These are phyloP conservation scores for Vanessa cardui DNA, from an alignment of 2,888 invertebrate species.

Conservation along the genomic window DNA sequence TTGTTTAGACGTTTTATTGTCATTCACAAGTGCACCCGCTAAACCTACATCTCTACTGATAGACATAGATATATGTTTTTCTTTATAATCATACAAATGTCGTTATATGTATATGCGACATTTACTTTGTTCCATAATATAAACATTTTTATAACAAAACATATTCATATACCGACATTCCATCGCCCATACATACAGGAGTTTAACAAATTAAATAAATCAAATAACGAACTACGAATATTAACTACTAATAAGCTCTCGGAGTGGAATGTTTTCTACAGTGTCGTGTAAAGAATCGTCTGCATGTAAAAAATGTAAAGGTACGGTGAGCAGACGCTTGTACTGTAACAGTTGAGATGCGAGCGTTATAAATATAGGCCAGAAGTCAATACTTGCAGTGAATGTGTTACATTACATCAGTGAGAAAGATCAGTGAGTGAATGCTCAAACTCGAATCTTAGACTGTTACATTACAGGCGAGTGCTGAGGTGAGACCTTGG, in stretches of 20 bases:
- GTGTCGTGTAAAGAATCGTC: constrained; percentile 1
- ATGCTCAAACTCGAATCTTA: too few relatives aligned
- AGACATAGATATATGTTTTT: not conserved
- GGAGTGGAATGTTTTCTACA: constrained; percentile 62
- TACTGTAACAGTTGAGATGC: not conserved
- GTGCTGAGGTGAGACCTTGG: too few relatives aligned
- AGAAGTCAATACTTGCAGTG: too few relatives aligned
- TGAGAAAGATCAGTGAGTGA: too few relatives aligned
- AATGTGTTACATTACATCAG: too few relatives aligned
- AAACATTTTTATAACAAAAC: not conserved
- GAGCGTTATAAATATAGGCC: not conserved
- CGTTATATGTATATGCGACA: not conserved
- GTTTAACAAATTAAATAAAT: constrained; percentile 41
- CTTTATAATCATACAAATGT: constrained; percentile 12
- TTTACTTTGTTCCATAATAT: not conserved
- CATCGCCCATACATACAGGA: constrained; percentile 40
- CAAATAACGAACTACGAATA: constrained; percentile 49
- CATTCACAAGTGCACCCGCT: constrained; percentile 78
- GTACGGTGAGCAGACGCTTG: too few relatives aligned
- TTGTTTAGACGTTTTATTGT: constrained; percentile 75
- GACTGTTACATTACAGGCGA: too few relatives aligned
- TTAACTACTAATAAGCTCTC: constrained; percentile 69
- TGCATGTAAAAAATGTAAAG: not conserved
- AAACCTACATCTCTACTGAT: constrained; percentile 38
- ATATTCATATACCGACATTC: constrained; percentile 13